Evolutionary conservation across 35 echinoderm and acorn worm genomes (phyloP), one percentile per base, ranked within the genome.

Genomic region (Diadema setosum): DNA sequence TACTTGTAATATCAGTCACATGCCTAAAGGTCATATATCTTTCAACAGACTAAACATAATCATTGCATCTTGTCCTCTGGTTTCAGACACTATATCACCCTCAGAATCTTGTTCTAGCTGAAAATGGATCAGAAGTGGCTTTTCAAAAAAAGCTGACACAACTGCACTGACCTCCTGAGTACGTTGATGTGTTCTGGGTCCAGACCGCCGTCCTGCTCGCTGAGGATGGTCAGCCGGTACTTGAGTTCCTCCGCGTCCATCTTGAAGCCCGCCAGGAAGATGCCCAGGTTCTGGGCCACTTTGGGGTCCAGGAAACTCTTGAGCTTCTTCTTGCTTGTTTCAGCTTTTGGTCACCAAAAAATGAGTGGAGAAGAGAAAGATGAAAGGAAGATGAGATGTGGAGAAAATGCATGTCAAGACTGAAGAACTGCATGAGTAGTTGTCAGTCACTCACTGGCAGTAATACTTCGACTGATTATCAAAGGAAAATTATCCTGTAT

Each of bases 181-280:
- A 86, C 83, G 34, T 87, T 90, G 27, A 99, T 89, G 39, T 98
- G 95, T 58, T 99, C 96, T 35, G 89, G 86, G 65, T 67, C 76
- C 0, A 99, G 63, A 18, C 96, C 96, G 11, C 96, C 96, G 35
- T 99, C 92, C 24, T 90, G 74, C 75, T 99, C 96, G 5, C 45
- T 57, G 4, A 99, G 64, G 64, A 94, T 94, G 21, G 93, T 91
- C 18, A 99, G 75, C 27, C 96, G 34, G 59, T 91, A 87, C 45
- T 91, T 92, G 39, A 99, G 56, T 50, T 99, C 96, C 37, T 94
- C 88, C 7, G 91, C 63, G 15, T 99, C 96, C 89, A 99, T 94
- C 73, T 99, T 99, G 76, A 99, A 99, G n/a, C 96, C 96, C 80
- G 89, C 93, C 46, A 99, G 55, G 55, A 99, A 99, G 46, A 99